Percentiles rank a stretch among this genome's conserved stretches.
Evolutionary conservation across 2,888 invertebrate genomes (phyloP).

Genomic region (Malachius bipustulatus): DNA sequence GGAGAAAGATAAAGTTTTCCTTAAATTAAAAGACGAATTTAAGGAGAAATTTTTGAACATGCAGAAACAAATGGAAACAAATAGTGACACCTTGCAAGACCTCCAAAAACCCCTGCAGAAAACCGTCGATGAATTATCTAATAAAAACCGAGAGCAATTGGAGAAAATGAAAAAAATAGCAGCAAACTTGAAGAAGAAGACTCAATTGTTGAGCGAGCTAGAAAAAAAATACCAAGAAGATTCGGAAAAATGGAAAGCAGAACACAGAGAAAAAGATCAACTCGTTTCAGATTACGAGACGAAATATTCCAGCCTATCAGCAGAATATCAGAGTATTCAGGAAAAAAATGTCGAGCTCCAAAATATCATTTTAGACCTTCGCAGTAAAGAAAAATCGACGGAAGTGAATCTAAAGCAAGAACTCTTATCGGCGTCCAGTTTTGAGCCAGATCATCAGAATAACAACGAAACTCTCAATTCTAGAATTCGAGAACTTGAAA

Average conservation of each 20-base stretch:
- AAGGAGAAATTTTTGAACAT: constrained; percentile 31
- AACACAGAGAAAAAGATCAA: constrained; percentile 25
- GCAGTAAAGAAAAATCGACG: too few species aligned
- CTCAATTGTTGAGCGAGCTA: constrained; percentile 49
- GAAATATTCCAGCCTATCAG: too few species aligned
- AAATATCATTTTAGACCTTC: too few species aligned
- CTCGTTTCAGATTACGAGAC: constrained; percentile 18
- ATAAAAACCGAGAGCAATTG: constrained; percentile 54
- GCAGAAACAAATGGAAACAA: constrained; percentile 31
- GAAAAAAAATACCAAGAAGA: constrained; percentile 40
- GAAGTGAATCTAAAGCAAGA: too few species aligned
- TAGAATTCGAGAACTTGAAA: constrained; percentile 62
- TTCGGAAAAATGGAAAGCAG: constrained; percentile 30
- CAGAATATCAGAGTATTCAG: too few species aligned
- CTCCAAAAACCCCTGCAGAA: constrained; percentile 28
- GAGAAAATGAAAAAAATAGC: constrained; percentile 73
- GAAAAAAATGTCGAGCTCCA: too few species aligned
- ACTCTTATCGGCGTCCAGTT: too few species aligned
- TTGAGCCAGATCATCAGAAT: too few species aligned
- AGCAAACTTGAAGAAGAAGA: constrained; percentile 62
- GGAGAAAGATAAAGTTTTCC: constrained; percentile 37
- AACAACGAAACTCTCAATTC: too few species aligned
- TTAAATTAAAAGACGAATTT: constrained; percentile 31
- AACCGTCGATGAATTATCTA: constrained; percentile 41
- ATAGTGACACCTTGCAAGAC: constrained; percentile 29